These are phyloP conservation scores for Ptychobarbus kaznakovi DNA, from an alignment of 2,797 vertebrate genomes.

Conservation along the genomic window DNA sequence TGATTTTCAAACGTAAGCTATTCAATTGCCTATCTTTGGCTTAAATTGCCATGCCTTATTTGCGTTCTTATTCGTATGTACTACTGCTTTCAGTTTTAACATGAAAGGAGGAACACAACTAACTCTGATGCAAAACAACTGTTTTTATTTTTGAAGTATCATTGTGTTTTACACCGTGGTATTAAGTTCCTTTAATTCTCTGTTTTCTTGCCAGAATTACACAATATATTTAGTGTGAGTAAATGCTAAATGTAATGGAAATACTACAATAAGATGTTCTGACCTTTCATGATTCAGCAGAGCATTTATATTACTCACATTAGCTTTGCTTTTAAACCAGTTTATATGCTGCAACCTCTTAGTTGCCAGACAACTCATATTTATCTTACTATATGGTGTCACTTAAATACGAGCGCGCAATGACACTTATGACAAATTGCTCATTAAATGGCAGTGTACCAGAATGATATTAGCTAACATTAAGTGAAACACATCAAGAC, in stretches of 20 bases:
- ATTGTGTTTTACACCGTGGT: background rate
- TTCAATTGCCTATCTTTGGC: background rate
- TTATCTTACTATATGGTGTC: background rate
- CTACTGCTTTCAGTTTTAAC: background rate
- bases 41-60: background rate
- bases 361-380: conserved; percentile 25
- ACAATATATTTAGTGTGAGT: background rate
- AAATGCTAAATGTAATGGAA: background rate
- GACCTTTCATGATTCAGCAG: background rate
- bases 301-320: background rate
- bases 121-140: background rate
- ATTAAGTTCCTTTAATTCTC: background rate
- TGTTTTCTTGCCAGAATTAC: background rate
- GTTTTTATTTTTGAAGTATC: background rate
- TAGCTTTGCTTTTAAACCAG: background rate
- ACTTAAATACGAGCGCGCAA: background rate
- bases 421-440: background rate
- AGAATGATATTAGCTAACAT: background rate
- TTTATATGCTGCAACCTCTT: conserved; percentile 6
- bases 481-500: background rate
- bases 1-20: background rate
- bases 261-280: background rate
- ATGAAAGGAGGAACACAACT: conserved; percentile 17
- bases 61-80: background rate
- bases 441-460: background rate